Base-by-base conservation (phyloP, 2,888 invertebrate species). In the Zaprionus bogoriensis region DNA sequence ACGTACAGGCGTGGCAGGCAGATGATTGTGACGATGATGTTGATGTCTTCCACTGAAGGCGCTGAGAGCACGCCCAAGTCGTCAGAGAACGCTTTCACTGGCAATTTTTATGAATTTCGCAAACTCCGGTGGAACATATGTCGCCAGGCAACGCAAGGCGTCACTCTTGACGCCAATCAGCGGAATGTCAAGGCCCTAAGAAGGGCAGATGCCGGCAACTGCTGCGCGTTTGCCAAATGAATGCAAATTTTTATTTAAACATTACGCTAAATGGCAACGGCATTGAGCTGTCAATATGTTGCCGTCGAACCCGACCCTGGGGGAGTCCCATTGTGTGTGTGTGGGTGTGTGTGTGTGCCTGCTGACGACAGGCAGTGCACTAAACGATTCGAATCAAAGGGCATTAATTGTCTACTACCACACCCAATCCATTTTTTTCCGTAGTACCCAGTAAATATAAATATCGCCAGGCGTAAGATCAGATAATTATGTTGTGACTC, bases 201-300 rank as follows among this genome's bases (percentile, higher is more conserved):
- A 7, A 9, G 4, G 23, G 30, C 6, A 22, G 72, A 57, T 44
- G 62, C 67, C 54, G 68, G 32, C 32, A 7, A 9, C 45, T 60
- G 46, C 27, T 27, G 47, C 22, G 45, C 36, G 48, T 25, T 25
- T 52, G 53, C 67, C 65, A 86, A 84, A 85, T 85, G 81, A 85
- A 87, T 85, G 87, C 84, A 87, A 84, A 87, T 85, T 83, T 77
- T 67, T 61, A 74, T 82, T 84, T 87, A 74, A 82, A 85, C 87
- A 85, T 77, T 77, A 67, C 74, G 54, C 67, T 86, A 82, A 82
- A 82, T 73, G 70, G 81, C 75, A 82, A 82, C 70, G 70, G 81
- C 75, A 87, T 77, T 84, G 75, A 80, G 86, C 86, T 80, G 80
- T 82, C 81, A 82, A 82, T 82, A 82, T 77, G 84, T 80, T 80